Percentiles rank a stretch among this genome's conserved stretches.
Conservation (phyloP, 2,888 invertebrate species). For the Selenia dentaria region DNA sequence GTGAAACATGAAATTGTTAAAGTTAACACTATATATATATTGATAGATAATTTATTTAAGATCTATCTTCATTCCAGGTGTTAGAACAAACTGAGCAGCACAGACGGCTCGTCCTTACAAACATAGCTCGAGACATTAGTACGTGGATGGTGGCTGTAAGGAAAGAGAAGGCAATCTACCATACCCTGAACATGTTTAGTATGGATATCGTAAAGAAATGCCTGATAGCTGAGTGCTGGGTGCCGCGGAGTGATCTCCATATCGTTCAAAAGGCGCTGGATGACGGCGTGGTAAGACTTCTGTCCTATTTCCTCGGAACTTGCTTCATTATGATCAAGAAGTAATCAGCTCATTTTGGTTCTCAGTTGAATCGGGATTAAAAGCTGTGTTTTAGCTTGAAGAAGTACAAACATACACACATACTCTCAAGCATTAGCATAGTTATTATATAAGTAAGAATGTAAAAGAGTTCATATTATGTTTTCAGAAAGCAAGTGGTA, state of each 20-base stretch:
- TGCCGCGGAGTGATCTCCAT: constrained; percentile 88
- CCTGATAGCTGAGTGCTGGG: constrained; percentile 96
- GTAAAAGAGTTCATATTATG: no score
- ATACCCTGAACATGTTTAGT: constrained; percentile 96
- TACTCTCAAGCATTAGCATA: no score
- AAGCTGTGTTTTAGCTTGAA: no score
- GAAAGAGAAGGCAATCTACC: constrained; percentile 97
- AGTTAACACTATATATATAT: no score
- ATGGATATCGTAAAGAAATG: constrained; percentile 96
- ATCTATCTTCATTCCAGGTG: constrained; percentile 79
- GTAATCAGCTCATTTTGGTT: no score
- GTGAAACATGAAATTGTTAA: no score
- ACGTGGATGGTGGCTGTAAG: constrained; percentile 94
- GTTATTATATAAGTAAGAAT: no score
- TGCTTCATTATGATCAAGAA: no score
- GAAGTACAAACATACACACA: no score
- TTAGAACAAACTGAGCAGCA: constrained; percentile 95
- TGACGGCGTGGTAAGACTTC: constrained; percentile 89
- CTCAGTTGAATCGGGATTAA: no score
- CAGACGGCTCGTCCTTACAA: constrained; percentile 91
- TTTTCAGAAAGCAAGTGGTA: constrained; percentile 87
- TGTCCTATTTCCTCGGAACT: no score
- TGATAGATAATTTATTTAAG: no score
- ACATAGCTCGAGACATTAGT: constrained; percentile 94
- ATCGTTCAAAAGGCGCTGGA: constrained; percentile 91